These are phyloP conservation scores for Drosophila histrio DNA, from an alignment of 2,888 invertebrate species.

Conservation along the genomic window DNA sequence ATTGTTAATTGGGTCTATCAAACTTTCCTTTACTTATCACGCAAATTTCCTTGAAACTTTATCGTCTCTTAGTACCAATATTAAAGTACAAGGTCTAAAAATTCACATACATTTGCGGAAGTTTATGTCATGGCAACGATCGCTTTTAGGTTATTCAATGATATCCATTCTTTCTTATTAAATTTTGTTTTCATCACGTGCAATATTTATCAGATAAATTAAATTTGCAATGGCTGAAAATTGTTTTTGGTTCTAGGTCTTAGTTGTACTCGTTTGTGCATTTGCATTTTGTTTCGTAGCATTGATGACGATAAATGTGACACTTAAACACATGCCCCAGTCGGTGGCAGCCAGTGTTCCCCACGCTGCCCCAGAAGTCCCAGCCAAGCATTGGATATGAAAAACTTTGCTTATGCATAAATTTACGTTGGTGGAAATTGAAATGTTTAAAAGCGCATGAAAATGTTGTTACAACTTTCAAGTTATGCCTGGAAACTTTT, in stretches of 20 bases:
- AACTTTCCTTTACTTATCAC: too few species aligned
- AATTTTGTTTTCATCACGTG: too few species aligned
- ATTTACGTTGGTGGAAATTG: constrained; percentile 63
- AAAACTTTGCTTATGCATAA: constrained; percentile 76
- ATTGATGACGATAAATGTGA: constrained; percentile 58
- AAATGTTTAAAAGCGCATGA: constrained; percentile 80
- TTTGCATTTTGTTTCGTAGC: constrained; percentile 9
- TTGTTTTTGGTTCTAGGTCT: not conserved
- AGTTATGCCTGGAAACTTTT: constrained; percentile 63
- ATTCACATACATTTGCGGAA: too few species aligned
- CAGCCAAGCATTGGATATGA: constrained; percentile 34
- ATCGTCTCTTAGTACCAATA: too few species aligned
- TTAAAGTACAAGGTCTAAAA: too few species aligned
- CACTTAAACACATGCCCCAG: constrained; percentile 40
- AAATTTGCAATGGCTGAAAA: not conserved
- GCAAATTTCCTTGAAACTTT: too few species aligned
- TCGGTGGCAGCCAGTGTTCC: not conserved
- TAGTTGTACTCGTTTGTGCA: not conserved
- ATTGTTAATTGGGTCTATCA: too few species aligned
- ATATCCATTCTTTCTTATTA: too few species aligned
- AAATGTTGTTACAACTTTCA: constrained; percentile 77
- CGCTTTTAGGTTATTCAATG: too few species aligned
- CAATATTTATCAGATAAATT: too few species aligned
- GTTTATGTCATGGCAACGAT: too few species aligned
- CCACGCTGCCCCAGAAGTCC: not conserved